phyloP scores from a whole-genome alignment of 2,797 vertebrate genomes.

The Rhabdomys pumilio region DNA sequence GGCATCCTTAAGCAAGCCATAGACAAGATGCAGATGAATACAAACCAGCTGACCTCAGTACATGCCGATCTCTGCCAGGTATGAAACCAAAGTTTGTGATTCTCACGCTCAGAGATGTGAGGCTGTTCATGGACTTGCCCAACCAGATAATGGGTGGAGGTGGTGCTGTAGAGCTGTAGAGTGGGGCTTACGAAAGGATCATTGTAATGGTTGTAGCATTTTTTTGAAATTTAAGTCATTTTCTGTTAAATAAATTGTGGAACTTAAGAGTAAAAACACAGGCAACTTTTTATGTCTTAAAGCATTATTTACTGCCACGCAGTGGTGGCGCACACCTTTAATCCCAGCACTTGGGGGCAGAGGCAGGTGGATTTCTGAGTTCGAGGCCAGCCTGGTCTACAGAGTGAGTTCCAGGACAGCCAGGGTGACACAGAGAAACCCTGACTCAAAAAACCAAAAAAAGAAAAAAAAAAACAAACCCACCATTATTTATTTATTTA shows the following conservation, averaged over 20 bases:
- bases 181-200: background rate
- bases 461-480: background rate
- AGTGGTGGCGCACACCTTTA: too few relatives aligned
- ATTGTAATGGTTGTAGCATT: background rate
- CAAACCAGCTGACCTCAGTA: conserved; percentile 99
- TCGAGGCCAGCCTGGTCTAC: too few relatives aligned
- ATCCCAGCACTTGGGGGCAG: too few relatives aligned
- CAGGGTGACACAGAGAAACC: too few relatives aligned
- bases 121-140: background rate
- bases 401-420: too few relatives aligned
- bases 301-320: background rate
- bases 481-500: background rate
- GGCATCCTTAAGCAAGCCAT: conserved; percentile 99
- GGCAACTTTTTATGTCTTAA: background rate
- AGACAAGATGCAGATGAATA: conserved; percentile 99
- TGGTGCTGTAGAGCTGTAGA: background rate
- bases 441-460: too few relatives aligned
- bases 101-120: background rate
- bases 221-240: background rate
- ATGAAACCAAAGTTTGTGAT: conserved; percentile 72
- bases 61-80: conserved; percentile 99
- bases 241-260: conserved; percentile 19
- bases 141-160: background rate
- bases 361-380: too few relatives aligned
- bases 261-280: conserved; percentile 11